phyloP scores from a whole-genome alignment of 2,113 vertebrate genomes.

The Hemibagrus wyckioides region DNA sequence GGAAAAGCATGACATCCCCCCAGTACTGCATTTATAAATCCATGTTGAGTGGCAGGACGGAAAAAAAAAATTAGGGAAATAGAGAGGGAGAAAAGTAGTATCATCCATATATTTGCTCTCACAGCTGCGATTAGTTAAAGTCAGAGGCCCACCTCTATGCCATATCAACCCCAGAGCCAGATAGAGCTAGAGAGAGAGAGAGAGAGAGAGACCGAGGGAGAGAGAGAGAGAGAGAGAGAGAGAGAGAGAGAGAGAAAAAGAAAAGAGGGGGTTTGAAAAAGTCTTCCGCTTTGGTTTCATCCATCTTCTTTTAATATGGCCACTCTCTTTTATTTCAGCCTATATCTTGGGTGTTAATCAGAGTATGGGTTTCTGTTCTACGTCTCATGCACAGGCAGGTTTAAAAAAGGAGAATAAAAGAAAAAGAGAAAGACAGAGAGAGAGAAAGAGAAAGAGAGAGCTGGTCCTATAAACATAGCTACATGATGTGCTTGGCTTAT shows the following conservation, averaged over 20 bases:
- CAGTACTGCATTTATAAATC: conserved; percentile 45
- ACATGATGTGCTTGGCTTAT: conserved; percentile 91
- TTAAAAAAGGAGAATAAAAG: conserved; percentile 54
- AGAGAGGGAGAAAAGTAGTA: conserved; percentile 62
- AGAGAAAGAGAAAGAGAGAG: conserved; percentile 44
- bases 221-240: too few species aligned
- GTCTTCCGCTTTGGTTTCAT: conserved; percentile 56
- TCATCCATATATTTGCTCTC: conserved; percentile 76
- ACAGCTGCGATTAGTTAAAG: conserved; percentile 79
- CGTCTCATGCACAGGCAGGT: conserved; percentile 48
- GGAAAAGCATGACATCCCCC: conserved; percentile 60
- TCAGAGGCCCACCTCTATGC: conserved; percentile 70
- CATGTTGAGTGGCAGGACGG: conserved; percentile 58
- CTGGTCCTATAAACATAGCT: conserved; percentile 81
- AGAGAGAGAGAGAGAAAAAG: conserved; percentile 1
- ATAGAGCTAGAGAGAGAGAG: conserved; percentile 19
- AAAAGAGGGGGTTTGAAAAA: conserved; percentile 44
- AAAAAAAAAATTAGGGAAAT: conserved; percentile 49
- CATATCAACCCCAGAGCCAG: conserved; percentile 60
- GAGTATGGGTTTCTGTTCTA: conserved; percentile 54
- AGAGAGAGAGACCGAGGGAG: too few species aligned
- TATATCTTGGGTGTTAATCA: conserved; percentile 11
- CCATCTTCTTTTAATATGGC: not conserved
- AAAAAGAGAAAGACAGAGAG: conserved; percentile 34
- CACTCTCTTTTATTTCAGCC: conserved; percentile 32